Base-by-base conservation (phyloP, 2,113 vertebrate genomes). In the Cavia aperea region DNA sequence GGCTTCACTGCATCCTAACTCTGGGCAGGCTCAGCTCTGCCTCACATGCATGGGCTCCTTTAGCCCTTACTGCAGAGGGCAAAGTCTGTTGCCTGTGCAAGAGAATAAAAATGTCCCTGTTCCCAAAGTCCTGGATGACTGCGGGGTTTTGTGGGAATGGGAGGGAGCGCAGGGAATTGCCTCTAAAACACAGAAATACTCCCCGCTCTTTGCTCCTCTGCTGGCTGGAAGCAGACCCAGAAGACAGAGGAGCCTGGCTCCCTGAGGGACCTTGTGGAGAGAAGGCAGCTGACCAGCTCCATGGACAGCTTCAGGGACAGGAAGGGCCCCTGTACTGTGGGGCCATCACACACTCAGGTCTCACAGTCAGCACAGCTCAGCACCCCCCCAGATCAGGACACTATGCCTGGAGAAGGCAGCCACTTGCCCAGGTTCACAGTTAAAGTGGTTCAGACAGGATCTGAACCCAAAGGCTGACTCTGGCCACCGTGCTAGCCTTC, bases 21-120 rank as follows among this genome's bases (percentile, higher is more conserved):
- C 56, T 9, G 23, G 49, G 11, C 7, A 7, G 77, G 31, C 43
- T n/a, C 1, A 0, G 60, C 33, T 21, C 13, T 24, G 33, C 16
- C 65, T 62, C 63, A 24, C 2, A 0, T 7, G 56, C 68, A 9
- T 10, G 7, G 23, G 39, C 16, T 66, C 88, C 39, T 1, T 23
- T 3, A 62, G 75, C 43, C 39, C 46, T 54, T 51, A 51, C 0
- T 24, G 87, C 33, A 26, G 23, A 0, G 31, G 66, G n/a, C 68
- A 13, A 14, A 73, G 85, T 58, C 77, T 39, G 43, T 66, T 43
- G n/a, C 24, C 5, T 5, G 21, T 56, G 78, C 31, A 33, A 31
- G 58, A 0, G 0, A 91, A 63, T 56, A 56, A 39, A 78, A 39
- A 78, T 81, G 49, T 56, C 26, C 5, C 10, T 13, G 1, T 1